These are phyloP conservation scores for Tapirus indicus DNA, from an alignment of 2,797 vertebrate genomes.

Conservation along the genomic window DNA sequence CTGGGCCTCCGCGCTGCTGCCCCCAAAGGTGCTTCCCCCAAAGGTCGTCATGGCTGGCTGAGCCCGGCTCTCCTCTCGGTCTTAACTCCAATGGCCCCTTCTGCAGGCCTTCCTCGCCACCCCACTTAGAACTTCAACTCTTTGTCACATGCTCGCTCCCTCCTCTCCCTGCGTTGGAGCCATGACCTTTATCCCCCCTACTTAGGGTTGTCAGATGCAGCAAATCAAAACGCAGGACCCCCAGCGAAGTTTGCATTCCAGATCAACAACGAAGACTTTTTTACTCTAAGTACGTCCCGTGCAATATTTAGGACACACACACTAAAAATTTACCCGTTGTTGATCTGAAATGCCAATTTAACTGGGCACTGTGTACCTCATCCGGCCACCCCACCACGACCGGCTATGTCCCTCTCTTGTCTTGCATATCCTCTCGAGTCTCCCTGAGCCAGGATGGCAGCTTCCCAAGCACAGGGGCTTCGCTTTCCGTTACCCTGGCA, in stretches of 20 bases:
- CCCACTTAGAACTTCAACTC: rapidly evolving
- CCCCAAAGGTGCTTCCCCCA: no score
- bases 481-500: neutral
- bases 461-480: rapidly evolving
- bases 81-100: neutral
- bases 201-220: neutral
- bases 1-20: neutral
- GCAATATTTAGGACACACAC: neutral
- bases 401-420: rapidly evolving
- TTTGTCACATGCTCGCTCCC: rapidly evolving
- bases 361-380: no score
- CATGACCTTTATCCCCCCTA: neutral
- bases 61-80: neutral
- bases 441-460: rapidly evolving
- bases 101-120: rapidly evolving
- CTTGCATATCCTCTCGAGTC: rapidly evolving
- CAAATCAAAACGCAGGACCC: neutral
- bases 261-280: neutral
- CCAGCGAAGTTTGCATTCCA: neutral
- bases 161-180: no score
- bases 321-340: rapidly evolving
- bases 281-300: neutral
- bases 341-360: neutral
- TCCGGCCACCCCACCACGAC: rapidly evolving
- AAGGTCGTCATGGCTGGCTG: neutral